phyloP scores from a whole-genome alignment of 1,140 invertebrate genomes.

The Tribolium castaneum region DNA sequence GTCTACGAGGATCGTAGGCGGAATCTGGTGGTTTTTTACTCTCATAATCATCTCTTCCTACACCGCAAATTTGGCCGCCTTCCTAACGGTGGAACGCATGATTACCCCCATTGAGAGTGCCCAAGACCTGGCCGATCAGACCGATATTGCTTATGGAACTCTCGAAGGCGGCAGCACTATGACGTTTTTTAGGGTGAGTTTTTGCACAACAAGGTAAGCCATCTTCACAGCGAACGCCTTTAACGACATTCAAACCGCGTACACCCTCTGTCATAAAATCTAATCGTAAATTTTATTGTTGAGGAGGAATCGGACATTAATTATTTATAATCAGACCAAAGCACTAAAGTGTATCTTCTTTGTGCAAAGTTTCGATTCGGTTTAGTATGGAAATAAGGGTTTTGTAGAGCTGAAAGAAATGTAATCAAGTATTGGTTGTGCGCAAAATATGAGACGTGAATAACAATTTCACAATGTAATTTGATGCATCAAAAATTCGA shows the following conservation, averaged over 20 bases:
- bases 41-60: constrained; percentile 91
- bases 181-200: constrained; percentile 85
- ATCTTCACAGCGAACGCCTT: too few relatives aligned
- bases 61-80: constrained; percentile 89
- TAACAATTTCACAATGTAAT: neutral
- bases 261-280: neutral
- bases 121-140: constrained; percentile 86
- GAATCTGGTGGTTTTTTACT: constrained; percentile 92
- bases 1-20: constrained; percentile 79
- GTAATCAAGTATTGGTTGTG: neutral
- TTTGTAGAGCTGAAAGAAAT: neutral
- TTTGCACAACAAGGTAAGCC: neutral
- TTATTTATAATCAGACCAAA: neutral
- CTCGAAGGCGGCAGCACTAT: constrained; percentile 82
- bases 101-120: constrained; percentile 87
- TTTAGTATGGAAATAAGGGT: constrained; percentile 10
- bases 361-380: neutral
- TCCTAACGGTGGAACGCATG: constrained; percentile 88
- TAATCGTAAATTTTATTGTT: neutral
- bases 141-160: constrained; percentile 85
- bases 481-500: neutral
- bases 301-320: neutral
- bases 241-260: neutral
- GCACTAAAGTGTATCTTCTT: neutral
- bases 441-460: neutral